A percentile compares a stretch with the other conserved stretches of the same genome.
Conservation (phyloP, 1,140 invertebrate genomes). For the Drosophila orena region DNA sequence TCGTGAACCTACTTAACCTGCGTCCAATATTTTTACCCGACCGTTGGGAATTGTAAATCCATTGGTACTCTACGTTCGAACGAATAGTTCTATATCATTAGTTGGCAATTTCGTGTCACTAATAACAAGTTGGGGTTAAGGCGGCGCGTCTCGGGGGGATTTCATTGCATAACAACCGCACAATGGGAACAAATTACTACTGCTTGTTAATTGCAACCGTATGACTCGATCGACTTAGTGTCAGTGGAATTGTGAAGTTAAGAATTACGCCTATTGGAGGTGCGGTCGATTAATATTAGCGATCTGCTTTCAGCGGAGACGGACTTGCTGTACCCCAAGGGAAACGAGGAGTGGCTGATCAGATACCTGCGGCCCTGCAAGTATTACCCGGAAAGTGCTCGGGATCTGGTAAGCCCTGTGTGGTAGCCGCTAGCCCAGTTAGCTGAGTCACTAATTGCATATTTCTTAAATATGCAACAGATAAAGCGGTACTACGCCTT, state of each 20-base stretch:
- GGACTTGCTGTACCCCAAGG: slow-evolving; percentile 88
- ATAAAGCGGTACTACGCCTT: slow-evolving; percentile 92
- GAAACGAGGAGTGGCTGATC: slow-evolving; percentile 90
- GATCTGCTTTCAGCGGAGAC: slow-evolving; percentile 88
- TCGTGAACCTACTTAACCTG: neutral
- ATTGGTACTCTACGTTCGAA: slow-evolving; percentile 4
- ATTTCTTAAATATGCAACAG: slow-evolving; percentile 76
- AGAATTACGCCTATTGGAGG: neutral
- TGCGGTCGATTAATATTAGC: slow-evolving; percentile 28
- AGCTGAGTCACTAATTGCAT: neutral
- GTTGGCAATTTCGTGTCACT: slow-evolving; percentile 14
- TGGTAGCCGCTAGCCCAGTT: too few species aligned
- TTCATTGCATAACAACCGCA: slow-evolving; percentile 9
- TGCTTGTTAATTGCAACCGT: slow-evolving; percentile 13
- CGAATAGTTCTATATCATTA: slow-evolving; percentile 8
- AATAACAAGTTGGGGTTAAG: slow-evolving; percentile 19
- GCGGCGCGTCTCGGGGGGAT: slow-evolving; percentile 1
- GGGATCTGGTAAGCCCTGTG: slow-evolving; percentile 87
- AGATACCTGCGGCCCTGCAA: slow-evolving; percentile 92
- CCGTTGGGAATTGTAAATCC: neutral
- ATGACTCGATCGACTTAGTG: neutral
- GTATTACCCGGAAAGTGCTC: slow-evolving; percentile 92
- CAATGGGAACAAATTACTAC: slow-evolving; percentile 4
- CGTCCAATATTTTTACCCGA: neutral
- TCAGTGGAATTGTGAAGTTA: neutral